These are phyloP conservation scores for Rhopilema esculentum DNA, from an alignment of 30 jellyfish, hydroid and myxozoan species.

Conservation along the genomic window DNA sequence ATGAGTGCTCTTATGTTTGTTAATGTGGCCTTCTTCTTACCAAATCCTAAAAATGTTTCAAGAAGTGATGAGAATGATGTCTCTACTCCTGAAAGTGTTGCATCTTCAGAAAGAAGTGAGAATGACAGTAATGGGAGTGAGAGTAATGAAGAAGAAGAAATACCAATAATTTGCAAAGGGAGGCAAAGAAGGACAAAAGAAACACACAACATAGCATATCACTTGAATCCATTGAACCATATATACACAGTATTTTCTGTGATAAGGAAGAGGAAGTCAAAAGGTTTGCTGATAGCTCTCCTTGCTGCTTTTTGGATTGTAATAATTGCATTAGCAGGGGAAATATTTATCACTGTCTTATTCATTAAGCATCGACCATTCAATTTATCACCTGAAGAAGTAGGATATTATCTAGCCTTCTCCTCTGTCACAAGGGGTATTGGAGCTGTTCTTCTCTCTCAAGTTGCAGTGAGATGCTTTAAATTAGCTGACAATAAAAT, in stretches of 20 bases:
- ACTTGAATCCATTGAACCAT: slow-evolving; percentile 68
- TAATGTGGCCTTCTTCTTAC: slow-evolving; percentile 72
- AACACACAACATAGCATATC: neutral
- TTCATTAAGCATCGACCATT: slow-evolving; percentile 82
- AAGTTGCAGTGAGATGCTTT: slow-evolving; percentile 72
- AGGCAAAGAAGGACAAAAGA: neutral
- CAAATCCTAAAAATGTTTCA: slow-evolving; percentile 39
- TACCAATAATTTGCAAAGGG: slow-evolving; percentile 22
- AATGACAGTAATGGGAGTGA: too few species aligned
- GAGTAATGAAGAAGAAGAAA: neutral
- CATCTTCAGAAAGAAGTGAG: neutral
- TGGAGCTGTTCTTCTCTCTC: slow-evolving; percentile 82
- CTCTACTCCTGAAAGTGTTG: slow-evolving; percentile 22
- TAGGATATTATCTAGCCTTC: slow-evolving; percentile 79
- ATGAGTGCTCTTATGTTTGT: slow-evolving; percentile 54
- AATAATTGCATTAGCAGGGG: slow-evolving; percentile 82
- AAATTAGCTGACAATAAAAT: slow-evolving; percentile 63
- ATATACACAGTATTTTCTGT: slow-evolving; percentile 44
- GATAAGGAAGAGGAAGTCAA: slow-evolving; percentile 31
- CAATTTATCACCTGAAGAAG: slow-evolving; percentile 68
- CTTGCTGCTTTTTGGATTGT: slow-evolving; percentile 76
- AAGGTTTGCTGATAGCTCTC: slow-evolving; percentile 63
- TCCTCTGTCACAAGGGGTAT: slow-evolving; percentile 65
- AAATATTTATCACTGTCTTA: slow-evolving; percentile 75
- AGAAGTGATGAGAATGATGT: neutral